Evolutionary conservation across 2,888 invertebrate genomes (phyloP).

Genomic region (Caenorhabditis virilis): DNA sequence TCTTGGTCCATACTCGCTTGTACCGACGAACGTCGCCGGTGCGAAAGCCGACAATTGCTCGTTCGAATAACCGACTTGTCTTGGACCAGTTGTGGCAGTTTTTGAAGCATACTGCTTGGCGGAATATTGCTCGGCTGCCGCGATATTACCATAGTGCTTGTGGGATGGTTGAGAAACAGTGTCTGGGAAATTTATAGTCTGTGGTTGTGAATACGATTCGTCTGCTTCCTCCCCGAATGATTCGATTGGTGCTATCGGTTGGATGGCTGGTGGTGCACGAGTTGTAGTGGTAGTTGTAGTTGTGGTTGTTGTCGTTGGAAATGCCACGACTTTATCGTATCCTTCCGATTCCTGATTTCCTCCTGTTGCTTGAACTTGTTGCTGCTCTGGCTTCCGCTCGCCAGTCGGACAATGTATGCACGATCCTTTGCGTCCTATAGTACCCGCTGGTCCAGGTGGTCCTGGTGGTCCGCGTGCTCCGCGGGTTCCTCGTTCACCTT

Average conservation of each 20-base stretch:
- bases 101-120: conserved; percentile 22
- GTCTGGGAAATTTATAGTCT: conserved; percentile 39
- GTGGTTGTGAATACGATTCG: too few relatives aligned
- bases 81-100: not conserved
- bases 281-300: conserved; percentile 4
- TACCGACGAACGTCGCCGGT: conserved; percentile 3
- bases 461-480: conserved; percentile 53
- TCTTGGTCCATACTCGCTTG: conserved; percentile 24
- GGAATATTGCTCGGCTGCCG: conserved; percentile 15
- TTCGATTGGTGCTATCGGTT: not conserved
- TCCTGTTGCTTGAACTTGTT: too few relatives aligned
- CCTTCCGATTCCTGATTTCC: too few relatives aligned
- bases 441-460: conserved; percentile 49
- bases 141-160: conserved; percentile 36
- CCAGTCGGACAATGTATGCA: conserved; percentile 26
- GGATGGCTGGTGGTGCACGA: not conserved
- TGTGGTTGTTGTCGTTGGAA: conserved; percentile 3
- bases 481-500: conserved; percentile 49
- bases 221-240: too few relatives aligned
- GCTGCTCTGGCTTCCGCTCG: not conserved
- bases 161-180: conserved; percentile 15
- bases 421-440: conserved; percentile 35
- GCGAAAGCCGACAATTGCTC: conserved; percentile 26
- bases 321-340: not conserved
- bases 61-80: conserved; percentile 25